Base-by-base conservation (phyloP, 2,797 vertebrate species). In the Myiotriccus ornatus region DNA sequence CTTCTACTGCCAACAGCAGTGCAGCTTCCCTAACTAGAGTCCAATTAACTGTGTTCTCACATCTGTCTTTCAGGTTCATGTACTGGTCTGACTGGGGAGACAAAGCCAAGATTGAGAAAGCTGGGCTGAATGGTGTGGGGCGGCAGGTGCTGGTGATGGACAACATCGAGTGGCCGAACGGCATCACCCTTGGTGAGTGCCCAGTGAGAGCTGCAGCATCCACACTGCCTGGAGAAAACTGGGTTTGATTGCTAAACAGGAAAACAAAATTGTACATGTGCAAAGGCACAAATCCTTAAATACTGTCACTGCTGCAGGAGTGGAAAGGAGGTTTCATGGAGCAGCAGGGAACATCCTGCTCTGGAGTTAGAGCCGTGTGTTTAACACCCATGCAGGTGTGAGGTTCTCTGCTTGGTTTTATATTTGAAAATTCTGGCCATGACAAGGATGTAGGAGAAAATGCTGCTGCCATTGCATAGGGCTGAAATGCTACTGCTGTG, bases 81-180 rank as follows among this genome's bases (percentile, higher is more conserved):
- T 99, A 99, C 96, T 99, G 99, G 99, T 99, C 99, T 64, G 99
- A 99, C 97, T 99, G 99, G 99, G 99, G 99, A 60, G 98, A 97
- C 93, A 97, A 98, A 84, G 99, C 99, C 41, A 99, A 99, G 98
- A 99, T 99, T 1, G 99, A 99, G 97, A 99, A 99, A 95, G 98
- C 99, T 8, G 99, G 99, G 12, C 98, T 99, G 98, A 99, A 99
- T 0, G 99, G 99, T 8, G 96, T 98, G 74, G 98, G 99, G 91
- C 98, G 99, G 35, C 99, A 98, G 81, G 98, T 99, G 83, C 97
- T 99, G 95, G 99, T 99, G 86, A 98, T 98, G 0, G 98, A 99
- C 87, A 98, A 99, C 93, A 99, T 99, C 4, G 99, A 99, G 95
- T 99, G 99, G 99, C 99, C 99, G 82, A 99, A 99, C 10, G 99